phyloP scores from a whole-genome alignment of 2,113 vertebrate genomes.

The Guaruba guarouba region DNA sequence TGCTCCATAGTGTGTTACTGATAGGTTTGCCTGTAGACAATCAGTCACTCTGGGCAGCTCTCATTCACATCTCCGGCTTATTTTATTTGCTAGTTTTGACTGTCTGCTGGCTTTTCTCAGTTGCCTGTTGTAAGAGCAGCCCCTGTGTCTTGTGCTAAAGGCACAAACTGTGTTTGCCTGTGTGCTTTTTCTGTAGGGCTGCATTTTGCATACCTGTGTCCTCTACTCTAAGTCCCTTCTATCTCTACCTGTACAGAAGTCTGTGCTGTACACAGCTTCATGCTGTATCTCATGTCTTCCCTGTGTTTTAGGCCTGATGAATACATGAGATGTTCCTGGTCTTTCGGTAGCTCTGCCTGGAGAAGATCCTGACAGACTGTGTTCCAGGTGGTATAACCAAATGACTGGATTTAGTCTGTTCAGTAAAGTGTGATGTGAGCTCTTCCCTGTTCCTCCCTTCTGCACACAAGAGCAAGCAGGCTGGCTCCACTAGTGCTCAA shows the following conservation, averaged over 20 bases:
- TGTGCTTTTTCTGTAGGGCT: neutral
- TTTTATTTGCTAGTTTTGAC: neutral
- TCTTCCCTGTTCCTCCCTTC: neutral
- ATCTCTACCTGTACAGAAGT: neutral
- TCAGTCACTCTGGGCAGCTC: neutral
- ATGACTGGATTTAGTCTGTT: neutral
- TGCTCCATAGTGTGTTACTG: neutral
- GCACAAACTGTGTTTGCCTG: neutral
- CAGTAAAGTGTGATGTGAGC: neutral
- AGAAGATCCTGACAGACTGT: neutral
- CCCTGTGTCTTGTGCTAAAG: neutral
- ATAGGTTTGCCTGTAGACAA: neutral
- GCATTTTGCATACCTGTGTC: neutral
- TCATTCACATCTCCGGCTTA: neutral
- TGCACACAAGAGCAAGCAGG: neutral
- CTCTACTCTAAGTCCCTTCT: neutral
- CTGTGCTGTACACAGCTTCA: fast-evolving
- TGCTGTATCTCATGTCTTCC: neutral
- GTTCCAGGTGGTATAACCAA: neutral
- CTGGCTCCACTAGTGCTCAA: neutral
- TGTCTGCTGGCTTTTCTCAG: neutral
- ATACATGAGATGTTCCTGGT: neutral
- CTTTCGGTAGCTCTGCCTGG: neutral
- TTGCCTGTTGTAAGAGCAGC: neutral
- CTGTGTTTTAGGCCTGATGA: neutral